Percentiles rank a stretch among this genome's conserved stretches.
Conservation (phyloP, 2,113 vertebrate species). For the Stercorarius parasiticus region DNA sequence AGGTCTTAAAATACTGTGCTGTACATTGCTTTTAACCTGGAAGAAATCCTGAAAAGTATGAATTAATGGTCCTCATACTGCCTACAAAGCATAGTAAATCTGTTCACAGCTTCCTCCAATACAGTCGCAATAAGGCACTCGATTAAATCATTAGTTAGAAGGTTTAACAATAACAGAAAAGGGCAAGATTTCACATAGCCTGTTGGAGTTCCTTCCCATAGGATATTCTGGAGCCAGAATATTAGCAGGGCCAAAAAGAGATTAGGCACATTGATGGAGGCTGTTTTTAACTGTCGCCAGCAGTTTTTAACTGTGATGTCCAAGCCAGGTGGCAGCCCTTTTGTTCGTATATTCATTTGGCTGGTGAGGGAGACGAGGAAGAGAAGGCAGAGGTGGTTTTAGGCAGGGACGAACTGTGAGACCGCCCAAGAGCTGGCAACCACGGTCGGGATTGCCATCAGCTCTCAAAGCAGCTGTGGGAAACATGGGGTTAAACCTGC, state of each 20-base stretch:
- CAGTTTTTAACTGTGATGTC: not conserved
- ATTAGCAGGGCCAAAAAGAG: not conserved
- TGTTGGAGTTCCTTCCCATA: not conserved
- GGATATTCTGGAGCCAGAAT: not conserved
- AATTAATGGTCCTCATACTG: not conserved
- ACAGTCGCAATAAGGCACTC: not conserved
- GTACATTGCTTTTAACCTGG: not conserved
- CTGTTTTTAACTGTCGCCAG: not conserved
- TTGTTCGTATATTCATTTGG: not conserved
- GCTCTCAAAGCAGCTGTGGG: not conserved
- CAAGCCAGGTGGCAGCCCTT: not conserved
- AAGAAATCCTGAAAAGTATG: not conserved
- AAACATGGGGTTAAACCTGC: not conserved
- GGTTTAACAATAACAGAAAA: not conserved
- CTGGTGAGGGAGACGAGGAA: not conserved
- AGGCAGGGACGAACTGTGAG: not conserved
- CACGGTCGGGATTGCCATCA: not conserved
- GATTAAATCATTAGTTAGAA: not conserved
- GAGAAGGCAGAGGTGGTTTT: not conserved
- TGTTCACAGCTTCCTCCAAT: not conserved
- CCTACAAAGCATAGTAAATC: not conserved
- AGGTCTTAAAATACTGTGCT: not conserved
- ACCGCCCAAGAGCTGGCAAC: not conserved
- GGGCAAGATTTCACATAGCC: not conserved
- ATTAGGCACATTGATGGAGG: not conserved